phyloP scores from a whole-genome alignment of 2,797 vertebrate genomes.

The Ctenochaetus hawaiiensis region DNA sequence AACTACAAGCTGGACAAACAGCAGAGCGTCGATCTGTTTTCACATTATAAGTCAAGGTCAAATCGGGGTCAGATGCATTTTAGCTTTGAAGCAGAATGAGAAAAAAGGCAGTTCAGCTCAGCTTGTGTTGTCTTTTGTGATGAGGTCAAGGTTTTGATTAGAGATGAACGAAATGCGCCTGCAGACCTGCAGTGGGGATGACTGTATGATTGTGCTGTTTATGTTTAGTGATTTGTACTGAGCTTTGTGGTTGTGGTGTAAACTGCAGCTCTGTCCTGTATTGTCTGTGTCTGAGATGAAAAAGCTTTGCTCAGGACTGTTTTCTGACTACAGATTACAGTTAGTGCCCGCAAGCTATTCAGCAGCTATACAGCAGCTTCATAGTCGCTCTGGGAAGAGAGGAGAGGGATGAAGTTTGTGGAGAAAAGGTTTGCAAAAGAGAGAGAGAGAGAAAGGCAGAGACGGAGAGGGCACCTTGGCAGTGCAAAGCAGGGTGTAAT shows the following conservation, averaged over 20 bases:
- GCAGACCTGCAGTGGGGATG: background rate
- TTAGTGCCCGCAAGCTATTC: slow-evolving; percentile 18
- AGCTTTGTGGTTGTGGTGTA: slow-evolving; percentile 51
- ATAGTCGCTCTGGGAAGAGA: background rate
- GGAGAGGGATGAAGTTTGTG: background rate
- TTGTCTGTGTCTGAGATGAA: slow-evolving; percentile 46
- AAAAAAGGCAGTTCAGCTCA: background rate
- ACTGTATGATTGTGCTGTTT: background rate
- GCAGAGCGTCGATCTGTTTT: slow-evolving; percentile 23
- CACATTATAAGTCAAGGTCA: slow-evolving; percentile 25
- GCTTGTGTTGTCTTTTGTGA: slow-evolving; percentile 25
- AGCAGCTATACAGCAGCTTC: slow-evolving; percentile 19
- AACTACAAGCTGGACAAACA: slow-evolving; percentile 3
- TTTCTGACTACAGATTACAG: slow-evolving; percentile 57
- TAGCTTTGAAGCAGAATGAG: slow-evolving; percentile 7
- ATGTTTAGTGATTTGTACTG: slow-evolving; percentile 16
- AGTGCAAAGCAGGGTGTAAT: slow-evolving; percentile 35
- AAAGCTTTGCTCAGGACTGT: slow-evolving; percentile 48
- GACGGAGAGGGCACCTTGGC: slow-evolving; percentile 39
- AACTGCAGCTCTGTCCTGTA: slow-evolving; percentile 46
- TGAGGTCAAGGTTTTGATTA: slow-evolving; percentile 29
- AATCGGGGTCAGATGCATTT: slow-evolving; percentile 22
- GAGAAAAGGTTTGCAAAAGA: slow-evolving; percentile 1
- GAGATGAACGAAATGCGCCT: slow-evolving; percentile 11
- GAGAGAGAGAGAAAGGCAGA: slow-evolving; percentile 1